Evolutionary conservation across 2,113 vertebrate species (phyloP), one percentile per base, ranked within the genome.

Genomic region (Caranx melampygus): DNA sequence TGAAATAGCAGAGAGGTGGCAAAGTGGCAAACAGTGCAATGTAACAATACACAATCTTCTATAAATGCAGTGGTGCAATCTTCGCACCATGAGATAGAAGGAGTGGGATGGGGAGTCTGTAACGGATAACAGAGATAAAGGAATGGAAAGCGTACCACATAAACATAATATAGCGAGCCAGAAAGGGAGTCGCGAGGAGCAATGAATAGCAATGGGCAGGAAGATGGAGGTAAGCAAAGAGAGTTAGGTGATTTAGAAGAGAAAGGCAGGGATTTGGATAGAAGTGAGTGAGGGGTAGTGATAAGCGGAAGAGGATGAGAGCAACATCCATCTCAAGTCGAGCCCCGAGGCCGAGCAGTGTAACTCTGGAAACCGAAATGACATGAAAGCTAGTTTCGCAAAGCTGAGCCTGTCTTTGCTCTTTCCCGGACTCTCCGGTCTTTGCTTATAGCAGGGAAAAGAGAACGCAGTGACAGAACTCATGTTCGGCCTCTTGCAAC

Each of bases 141-240:
- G 74, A 92, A 83, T 76, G 45, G 78, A 86, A 80, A 82, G 66
- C 35, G 47, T 44, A 44, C 61, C 45, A 31, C 63, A 84, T 87
- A 79, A 90, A 86, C 78, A 87, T 84, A 82, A 89, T 67, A 81
- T 73, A 82, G 86, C 70, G 70, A 85, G 85, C 33, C 59, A 51
- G 70, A 55, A 59, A 81, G 58, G 52, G 72, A 83, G 58, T 73
- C 1, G 40, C n/a, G 16, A 52, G 51, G 52, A 63, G 88, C 66
- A 75, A 88, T 89, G 85, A 88, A 87, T 89, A 89, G 84, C 72
- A 87, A 89, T 84, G 75, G 63, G 81, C 7, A 69, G 66, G 31
- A 76, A 89, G 84, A 88, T 80, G 76, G 78, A 84, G 66, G 70
- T 63, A 45, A 83, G 79, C 54, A 72, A 65, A 81, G 69, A 81